Percentiles rank a stretch among this genome's conserved stretches.
phyloP scores from a whole-genome alignment of 2,113 vertebrate species.

The Muntiacus muntjak region DNA sequence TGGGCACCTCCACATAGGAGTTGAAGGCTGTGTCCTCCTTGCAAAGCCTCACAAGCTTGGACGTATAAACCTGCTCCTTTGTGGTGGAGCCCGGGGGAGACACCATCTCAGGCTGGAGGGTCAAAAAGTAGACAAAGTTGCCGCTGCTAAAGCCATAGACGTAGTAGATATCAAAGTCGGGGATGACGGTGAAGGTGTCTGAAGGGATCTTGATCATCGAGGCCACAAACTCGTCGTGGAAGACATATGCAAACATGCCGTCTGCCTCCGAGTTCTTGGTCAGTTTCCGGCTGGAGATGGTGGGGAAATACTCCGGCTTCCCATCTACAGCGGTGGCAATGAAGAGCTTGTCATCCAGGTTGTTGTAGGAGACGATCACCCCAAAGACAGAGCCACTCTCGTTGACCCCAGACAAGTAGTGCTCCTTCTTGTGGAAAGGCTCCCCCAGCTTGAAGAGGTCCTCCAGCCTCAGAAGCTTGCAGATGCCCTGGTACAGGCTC shows the following conservation, averaged over 20 bases:
- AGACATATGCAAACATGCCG: slow-evolving; percentile 98
- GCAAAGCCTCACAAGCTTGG: slow-evolving; percentile 96
- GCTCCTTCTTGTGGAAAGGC: slow-evolving; percentile 98
- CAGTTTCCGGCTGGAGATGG: slow-evolving; percentile 96
- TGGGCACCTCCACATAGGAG: slow-evolving; percentile 97
- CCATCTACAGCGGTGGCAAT: slow-evolving; percentile 97
- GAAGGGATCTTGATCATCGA: slow-evolving; percentile 99
- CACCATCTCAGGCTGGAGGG: slow-evolving; percentile 97
- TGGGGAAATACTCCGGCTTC: slow-evolving; percentile 98
- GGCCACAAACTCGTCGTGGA: slow-evolving; percentile 98
- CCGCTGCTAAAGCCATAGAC: slow-evolving; percentile 98
- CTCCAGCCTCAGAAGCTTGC: slow-evolving; percentile 95
- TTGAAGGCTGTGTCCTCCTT: slow-evolving; percentile 97
- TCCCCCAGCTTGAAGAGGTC: slow-evolving; percentile 99
- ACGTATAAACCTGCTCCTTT: slow-evolving; percentile 96
- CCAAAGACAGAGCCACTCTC: slow-evolving; percentile 97
- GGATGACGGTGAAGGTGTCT: slow-evolving; percentile 97
- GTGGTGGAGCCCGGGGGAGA: slow-evolving; percentile 91
- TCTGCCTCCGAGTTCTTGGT: slow-evolving; percentile 96
- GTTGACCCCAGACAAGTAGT: slow-evolving; percentile 97
- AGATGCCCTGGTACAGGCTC: slow-evolving; percentile 97
- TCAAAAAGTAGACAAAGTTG: slow-evolving; percentile 98
- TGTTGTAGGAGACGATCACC: slow-evolving; percentile 95
- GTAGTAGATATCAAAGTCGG: slow-evolving; percentile 98
- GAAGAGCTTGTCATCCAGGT: slow-evolving; percentile 95